Evolutionary conservation across 1,140 invertebrate species (phyloP).

Genomic region (Zaprionus kolodkinae): DNA sequence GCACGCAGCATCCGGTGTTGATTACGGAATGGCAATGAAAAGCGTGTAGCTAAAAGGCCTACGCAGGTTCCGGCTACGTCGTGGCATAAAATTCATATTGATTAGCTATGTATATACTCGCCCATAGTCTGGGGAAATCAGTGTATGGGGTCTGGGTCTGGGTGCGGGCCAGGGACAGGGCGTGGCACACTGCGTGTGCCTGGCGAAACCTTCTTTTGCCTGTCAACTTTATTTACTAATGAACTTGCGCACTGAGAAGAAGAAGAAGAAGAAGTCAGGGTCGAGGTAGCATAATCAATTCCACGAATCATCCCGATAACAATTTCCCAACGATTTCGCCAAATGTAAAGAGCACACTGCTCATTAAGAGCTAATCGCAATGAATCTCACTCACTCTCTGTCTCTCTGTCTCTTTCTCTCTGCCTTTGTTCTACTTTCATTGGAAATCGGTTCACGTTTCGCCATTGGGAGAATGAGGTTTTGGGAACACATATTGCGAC

Average conservation of each 20-base stretch:
- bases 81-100: conserved; percentile 70
- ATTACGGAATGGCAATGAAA: conserved; percentile 52
- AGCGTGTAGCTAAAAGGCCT: conserved; percentile 16
- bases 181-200: conserved; percentile 30
- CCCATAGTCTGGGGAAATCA: conserved; percentile 66
- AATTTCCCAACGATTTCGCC: conserved; percentile 32
- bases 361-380: conserved; percentile 18
- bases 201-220: conserved; percentile 54
- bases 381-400: background rate
- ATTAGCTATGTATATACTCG: conserved; percentile 53
- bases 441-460: conserved; percentile 18
- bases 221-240: conserved; percentile 82
- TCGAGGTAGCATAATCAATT: conserved; percentile 28
- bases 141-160: conserved; percentile 33
- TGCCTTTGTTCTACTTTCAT: conserved; percentile 1
- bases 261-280: conserved; percentile 24
- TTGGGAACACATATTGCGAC: conserved; percentile 33
- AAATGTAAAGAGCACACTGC: background rate
- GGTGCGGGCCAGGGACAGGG: conserved; percentile 18
- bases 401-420: too few relatives aligned
- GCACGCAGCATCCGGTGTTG: conserved; percentile 78
- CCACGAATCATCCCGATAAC: conserved; percentile 17
- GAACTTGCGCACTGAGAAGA: conserved; percentile 58
- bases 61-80: conserved; percentile 19
- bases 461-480: background rate